phyloP scores from a whole-genome alignment of 2,888 invertebrate genomes.

The Drosophila paramelanica region DNA sequence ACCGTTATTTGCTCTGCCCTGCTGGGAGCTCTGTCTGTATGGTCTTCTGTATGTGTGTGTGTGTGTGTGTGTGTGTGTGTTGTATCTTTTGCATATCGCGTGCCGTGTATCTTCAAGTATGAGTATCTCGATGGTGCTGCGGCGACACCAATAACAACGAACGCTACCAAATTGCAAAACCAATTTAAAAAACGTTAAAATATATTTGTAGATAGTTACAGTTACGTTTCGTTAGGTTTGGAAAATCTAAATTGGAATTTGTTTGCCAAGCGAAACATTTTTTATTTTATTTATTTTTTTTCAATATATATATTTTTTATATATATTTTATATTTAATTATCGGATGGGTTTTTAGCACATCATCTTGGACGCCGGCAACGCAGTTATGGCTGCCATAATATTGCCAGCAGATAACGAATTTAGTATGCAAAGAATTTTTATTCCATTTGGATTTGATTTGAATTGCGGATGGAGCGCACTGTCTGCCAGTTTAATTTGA shows the following conservation, averaged over 20 bases:
- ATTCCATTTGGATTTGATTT: slow-evolving; percentile 38
- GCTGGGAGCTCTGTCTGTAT: slow-evolving; percentile 23
- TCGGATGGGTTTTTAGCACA: slow-evolving; percentile 25
- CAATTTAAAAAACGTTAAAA: slow-evolving; percentile 67
- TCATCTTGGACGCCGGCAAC: slow-evolving; percentile 11
- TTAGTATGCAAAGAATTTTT: slow-evolving; percentile 49
- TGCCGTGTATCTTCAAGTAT: slow-evolving; percentile 71
- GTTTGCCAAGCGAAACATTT: slow-evolving; percentile 33
- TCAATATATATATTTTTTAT: slow-evolving; percentile 21
- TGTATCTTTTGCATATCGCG: slow-evolving; percentile 74
- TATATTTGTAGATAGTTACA: slow-evolving; percentile 60
- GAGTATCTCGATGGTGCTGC: slow-evolving; percentile 65
- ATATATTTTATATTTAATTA: slow-evolving; percentile 58
- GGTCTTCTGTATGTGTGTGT: no score
- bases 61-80: slow-evolving; percentile 17
- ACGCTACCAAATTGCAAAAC: slow-evolving; percentile 65
- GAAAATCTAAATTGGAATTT: slow-evolving; percentile 59
- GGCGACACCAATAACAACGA: slow-evolving; percentile 50
- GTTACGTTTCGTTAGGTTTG: slow-evolving; percentile 42
- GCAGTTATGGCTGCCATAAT: slow-evolving; percentile 4
- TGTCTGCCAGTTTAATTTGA: slow-evolving; percentile 42
- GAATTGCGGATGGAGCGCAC: slow-evolving; percentile 5
- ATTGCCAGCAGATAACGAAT: slow-evolving; percentile 49
- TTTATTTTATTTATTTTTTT: slow-evolving; percentile 42
- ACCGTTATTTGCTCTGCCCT: slow-evolving; percentile 66